phyloP scores from a whole-genome alignment of 2,797 vertebrate genomes.

The Gadopsis bispinosus region DNA sequence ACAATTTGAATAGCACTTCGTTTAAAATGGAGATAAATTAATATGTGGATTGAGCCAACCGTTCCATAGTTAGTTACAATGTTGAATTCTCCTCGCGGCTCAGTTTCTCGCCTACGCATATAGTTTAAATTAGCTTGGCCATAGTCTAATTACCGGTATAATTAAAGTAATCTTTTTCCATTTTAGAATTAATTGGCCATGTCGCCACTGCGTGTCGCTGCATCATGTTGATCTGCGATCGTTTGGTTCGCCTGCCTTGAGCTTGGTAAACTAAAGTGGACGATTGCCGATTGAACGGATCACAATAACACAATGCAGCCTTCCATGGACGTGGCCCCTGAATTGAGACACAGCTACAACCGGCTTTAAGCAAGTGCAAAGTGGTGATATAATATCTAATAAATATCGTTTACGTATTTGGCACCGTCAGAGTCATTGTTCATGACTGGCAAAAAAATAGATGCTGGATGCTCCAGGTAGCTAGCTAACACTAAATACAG shows the following conservation, averaged over 20 bases:
- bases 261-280: neutral
- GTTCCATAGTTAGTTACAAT: neutral
- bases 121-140: neutral
- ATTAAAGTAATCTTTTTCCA: neutral
- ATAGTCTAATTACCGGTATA: neutral
- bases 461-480: neutral
- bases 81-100: neutral
- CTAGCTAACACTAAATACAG: neutral
- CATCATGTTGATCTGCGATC: constrained; percentile 47
- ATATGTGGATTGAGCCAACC: neutral
- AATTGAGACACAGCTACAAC: too few species aligned
- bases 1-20: neutral
- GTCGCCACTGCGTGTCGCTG: neutral
- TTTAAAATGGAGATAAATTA: neutral
- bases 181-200: neutral
- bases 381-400: neutral
- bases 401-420: neutral
- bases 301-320: neutral
- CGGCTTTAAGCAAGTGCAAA: neutral
- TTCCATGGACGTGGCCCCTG: too few species aligned
- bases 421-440: neutral
- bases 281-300: constrained; percentile 46
- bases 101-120: neutral
- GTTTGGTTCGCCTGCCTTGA: constrained; percentile 40
- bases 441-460: neutral